Percentiles rank a stretch among this genome's conserved stretches.
phyloP scores from a whole-genome alignment of 2,888 invertebrate species.

The Clistopyga incitator region DNA sequence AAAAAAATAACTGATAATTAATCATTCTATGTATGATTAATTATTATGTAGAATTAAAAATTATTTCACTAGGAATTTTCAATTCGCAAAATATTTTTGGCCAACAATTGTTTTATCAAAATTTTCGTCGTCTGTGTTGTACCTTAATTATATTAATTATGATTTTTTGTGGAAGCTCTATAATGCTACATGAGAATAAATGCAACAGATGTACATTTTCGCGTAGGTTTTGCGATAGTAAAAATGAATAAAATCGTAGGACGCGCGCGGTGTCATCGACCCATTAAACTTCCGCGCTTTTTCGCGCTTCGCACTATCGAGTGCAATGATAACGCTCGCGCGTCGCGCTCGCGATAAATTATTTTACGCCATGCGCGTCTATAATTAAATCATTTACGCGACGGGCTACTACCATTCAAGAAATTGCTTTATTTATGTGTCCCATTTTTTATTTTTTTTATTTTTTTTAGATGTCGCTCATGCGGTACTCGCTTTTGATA shows the following conservation, averaged over 20 bases:
- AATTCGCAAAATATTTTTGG: no score
- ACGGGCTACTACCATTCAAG: background rate
- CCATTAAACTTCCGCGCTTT: constrained; percentile 6
- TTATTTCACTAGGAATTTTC: no score
- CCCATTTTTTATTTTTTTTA: constrained; percentile 1
- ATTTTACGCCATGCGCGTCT: background rate
- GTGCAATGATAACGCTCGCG: constrained; percentile 1
- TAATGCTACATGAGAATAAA: background rate
- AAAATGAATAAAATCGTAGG: constrained; percentile 7
- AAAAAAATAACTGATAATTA: no score
- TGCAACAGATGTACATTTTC: constrained; percentile 2
- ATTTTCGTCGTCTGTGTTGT: no score
- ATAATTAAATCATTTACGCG: constrained; percentile 6
- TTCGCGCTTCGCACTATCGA: constrained; percentile 5
- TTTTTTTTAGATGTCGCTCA: constrained; percentile 44
- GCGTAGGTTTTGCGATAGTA: constrained; percentile 46
- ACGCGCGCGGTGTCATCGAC: constrained; percentile 33
- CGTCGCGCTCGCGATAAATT: constrained; percentile 5
- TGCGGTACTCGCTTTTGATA: constrained; percentile 29
- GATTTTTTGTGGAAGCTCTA: background rate
- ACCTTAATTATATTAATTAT: background rate
- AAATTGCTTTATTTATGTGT: background rate
- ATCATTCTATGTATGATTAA: no score
- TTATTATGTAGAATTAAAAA: no score
- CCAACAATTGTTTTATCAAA: no score